These are phyloP conservation scores for Antheraea yamamai DNA, from an alignment of 2,888 invertebrate species.

Conservation along the genomic window DNA sequence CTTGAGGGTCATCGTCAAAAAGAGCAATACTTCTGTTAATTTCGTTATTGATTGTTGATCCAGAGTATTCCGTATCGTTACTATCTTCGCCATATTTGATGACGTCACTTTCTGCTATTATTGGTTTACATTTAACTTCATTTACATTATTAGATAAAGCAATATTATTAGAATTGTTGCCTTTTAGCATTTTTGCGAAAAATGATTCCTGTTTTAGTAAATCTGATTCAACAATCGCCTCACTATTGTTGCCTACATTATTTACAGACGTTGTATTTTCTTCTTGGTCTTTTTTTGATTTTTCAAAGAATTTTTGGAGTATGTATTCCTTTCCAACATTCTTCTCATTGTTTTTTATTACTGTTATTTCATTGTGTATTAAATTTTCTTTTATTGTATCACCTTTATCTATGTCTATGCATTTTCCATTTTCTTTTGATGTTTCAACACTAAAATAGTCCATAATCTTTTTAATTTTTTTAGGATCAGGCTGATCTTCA, in stretches of 20 bases:
- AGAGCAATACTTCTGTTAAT: constrained; percentile 74
- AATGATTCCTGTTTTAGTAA: constrained; percentile 74
- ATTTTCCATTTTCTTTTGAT: constrained; percentile 46
- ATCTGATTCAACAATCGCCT: constrained; percentile 44
- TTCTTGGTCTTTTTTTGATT: constrained; percentile 28
- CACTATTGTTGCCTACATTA: constrained; percentile 22
- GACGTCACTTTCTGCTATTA: constrained; percentile 55
- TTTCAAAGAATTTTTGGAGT: constrained; percentile 39
- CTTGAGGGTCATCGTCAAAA: constrained; percentile 66
- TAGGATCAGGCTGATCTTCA: constrained; percentile 78
- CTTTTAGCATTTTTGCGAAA: constrained; percentile 66
- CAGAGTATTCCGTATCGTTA: constrained; percentile 68
- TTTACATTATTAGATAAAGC: constrained; percentile 8
- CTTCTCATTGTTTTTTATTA: constrained; percentile 46
- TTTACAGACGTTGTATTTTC: constrained; percentile 16
- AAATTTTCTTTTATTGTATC: constrained; percentile 31
- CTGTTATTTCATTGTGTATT: constrained; percentile 31
- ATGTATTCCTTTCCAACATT: constrained; percentile 36
- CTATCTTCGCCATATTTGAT: constrained; percentile 61
- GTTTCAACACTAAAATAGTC: constrained; percentile 80
- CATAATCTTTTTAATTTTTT: constrained; percentile 80
- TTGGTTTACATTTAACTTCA: constrained; percentile 32
- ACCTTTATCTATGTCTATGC: constrained; percentile 35
- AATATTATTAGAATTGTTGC: constrained; percentile 10
- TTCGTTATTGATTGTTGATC: constrained; percentile 74